Base-by-base conservation (phyloP, 2,888 invertebrate genomes). In the Drosophila anceps region DNA sequence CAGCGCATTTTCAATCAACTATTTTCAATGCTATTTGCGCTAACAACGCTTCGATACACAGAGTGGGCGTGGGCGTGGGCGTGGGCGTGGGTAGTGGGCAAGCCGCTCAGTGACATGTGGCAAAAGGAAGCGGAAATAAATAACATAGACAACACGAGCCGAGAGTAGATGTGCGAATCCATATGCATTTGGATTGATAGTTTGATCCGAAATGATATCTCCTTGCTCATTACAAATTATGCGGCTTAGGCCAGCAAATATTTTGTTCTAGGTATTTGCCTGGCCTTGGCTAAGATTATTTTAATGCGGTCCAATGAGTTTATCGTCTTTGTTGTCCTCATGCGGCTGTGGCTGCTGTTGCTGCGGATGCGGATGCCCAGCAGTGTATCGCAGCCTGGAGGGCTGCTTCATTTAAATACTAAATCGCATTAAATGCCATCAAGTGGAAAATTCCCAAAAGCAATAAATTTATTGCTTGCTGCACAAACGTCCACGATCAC, bases 341-440 rank as follows among this genome's bases (percentile, higher is more conserved):
- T 43, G 72, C 67, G n/a, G n/a, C 48, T 70, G 60, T n/a, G 37
- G 46, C 35, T 9, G 24, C 9, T 54, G 27, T 6, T 10, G 37
- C 37, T 61, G 57, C 44, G 58, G 55, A 43, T 62, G 63, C 20
- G 60, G 57, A 57, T 43, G 60, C 33, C 50, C 24, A 35, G 57
- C 24, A 48, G 6, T 53, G 29, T 57, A 48, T 48, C 48, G 35
- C 31, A 44, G 74, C 55, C 63, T 31, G 66, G 69, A 69, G 70
- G 62, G 69, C 82, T 77, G 82, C 83, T 88, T 88, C 87, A 88
- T 88, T 88, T 88, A 84, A 88, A 87, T 88, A 84, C 84, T 81
- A 88, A 88, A 88, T 88, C 87, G 87, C 80, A 88, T 88, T 88
- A 88, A 87, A 84, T 88, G 87, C 87, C 87, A 87, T 88, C 89